These are phyloP conservation scores for Anoplius nigerrimus DNA, from an alignment of 2,888 invertebrate genomes.

Conservation along the genomic window DNA sequence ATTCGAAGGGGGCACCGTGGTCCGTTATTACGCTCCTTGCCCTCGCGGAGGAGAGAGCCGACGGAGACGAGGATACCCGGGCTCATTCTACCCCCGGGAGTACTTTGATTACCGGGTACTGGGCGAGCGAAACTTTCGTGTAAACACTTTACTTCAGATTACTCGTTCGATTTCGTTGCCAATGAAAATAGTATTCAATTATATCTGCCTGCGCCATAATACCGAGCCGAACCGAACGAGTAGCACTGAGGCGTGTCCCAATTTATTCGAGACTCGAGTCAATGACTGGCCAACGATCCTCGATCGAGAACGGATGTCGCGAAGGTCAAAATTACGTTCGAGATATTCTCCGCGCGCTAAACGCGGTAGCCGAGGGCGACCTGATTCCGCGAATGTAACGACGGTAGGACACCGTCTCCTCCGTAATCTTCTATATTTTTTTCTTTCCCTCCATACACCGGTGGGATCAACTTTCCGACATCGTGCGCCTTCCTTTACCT, in stretches of 20 bases:
- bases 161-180: background rate
- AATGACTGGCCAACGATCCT: too few relatives aligned
- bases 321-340: too few relatives aligned
- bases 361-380: slow-evolving; percentile 35
- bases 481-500: slow-evolving; percentile 31
- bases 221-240: too few relatives aligned
- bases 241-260: too few relatives aligned
- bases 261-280: too few relatives aligned
- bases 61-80: too few relatives aligned
- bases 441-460: background rate
- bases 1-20: slow-evolving; percentile 7
- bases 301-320: too few relatives aligned
- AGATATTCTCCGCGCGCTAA: slow-evolving; percentile 4
- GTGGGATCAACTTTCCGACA: slow-evolving; percentile 9
- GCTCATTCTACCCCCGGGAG: too few relatives aligned
- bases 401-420: background rate
- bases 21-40: slow-evolving; percentile 3
- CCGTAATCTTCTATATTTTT: slow-evolving; percentile 13
- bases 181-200: slow-evolving; percentile 20
- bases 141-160: background rate
- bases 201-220: slow-evolving; percentile 10
- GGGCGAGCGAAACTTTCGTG: background rate
- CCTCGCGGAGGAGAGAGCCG: background rate
- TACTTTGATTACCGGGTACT: background rate
- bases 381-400: slow-evolving; percentile 49